Conservation (phyloP, 2,113 vertebrate genomes). For the Hyaena hyaena region DNA sequence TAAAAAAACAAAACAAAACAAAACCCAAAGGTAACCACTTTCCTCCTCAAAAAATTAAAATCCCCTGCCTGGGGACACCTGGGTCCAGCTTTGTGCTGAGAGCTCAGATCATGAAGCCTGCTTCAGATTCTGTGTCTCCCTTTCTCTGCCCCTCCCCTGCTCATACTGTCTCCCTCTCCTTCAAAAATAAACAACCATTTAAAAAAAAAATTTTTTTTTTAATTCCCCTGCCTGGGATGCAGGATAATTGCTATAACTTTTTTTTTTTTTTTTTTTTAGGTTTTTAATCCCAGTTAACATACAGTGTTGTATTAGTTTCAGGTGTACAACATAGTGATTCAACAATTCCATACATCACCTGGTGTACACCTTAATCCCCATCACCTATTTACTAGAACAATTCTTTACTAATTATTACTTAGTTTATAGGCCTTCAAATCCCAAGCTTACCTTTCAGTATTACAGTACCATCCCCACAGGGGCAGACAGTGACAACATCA, state of each 20-base stretch:
- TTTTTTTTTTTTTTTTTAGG: background rate
- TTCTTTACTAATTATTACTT: background rate
- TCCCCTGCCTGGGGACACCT: too few relatives aligned
- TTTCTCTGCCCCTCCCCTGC: too few relatives aligned
- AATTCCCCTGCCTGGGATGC: background rate
- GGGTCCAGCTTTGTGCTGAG: too few relatives aligned
- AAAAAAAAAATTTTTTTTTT: too few relatives aligned
- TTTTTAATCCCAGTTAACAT: background rate
- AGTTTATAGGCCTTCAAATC: background rate
- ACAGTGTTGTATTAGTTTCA: background rate
- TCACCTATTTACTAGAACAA: background rate
- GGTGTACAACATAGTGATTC: background rate
- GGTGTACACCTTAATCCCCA: background rate
- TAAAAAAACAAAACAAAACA: too few relatives aligned
- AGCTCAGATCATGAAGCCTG: too few relatives aligned
- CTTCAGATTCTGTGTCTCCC: too few relatives aligned
- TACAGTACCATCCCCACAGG: conserved; percentile 77
- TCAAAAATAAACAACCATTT: too few relatives aligned
- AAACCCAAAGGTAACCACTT: background rate
- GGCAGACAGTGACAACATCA: conserved; percentile 88
- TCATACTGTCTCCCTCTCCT: too few relatives aligned
- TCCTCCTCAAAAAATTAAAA: background rate
- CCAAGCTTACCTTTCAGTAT: conserved; percentile 88
- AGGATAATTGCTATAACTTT: background rate
- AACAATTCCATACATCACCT: background rate